Percentiles rank a stretch among this genome's conserved stretches.
Conservation (phyloP, 2,113 vertebrate species). For the Chionis minor region DNA sequence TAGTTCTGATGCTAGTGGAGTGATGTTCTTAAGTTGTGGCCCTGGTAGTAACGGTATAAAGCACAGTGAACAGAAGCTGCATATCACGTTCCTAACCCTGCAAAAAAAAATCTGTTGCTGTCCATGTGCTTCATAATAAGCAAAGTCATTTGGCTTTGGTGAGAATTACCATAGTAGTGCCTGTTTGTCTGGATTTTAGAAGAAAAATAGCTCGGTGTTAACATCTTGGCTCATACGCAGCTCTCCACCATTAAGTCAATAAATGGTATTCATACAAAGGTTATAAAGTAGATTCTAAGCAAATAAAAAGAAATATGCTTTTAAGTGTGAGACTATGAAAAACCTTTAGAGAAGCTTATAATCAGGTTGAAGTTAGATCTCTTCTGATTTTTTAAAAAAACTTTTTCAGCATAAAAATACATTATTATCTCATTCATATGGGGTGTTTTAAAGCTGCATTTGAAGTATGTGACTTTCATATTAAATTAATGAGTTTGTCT, state of each 20-base stretch:
- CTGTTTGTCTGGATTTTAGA: not conserved
- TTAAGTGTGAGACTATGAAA: not conserved
- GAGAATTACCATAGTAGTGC: not conserved
- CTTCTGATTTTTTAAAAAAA: not conserved
- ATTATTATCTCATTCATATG: not conserved
- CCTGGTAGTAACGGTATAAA: not conserved
- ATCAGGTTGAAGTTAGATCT: not conserved
- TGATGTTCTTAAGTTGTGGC: not conserved
- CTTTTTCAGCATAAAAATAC: not conserved
- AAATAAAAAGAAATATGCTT: not conserved
- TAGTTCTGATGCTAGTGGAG: not conserved
- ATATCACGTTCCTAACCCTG: not conserved
- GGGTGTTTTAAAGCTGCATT: not conserved
- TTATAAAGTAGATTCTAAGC: not conserved
- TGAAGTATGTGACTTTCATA: not conserved
- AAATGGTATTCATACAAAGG: not conserved
- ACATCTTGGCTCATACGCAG: not conserved
- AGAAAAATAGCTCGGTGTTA: not conserved
- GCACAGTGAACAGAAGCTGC: not conserved
- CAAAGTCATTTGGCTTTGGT: not conserved
- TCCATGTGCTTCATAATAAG: not conserved
- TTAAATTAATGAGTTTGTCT: not conserved
- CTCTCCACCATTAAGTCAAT: not conserved
- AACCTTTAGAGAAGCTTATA: not conserved
- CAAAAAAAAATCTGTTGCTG: not conserved